Conservation (phyloP, 1,140 invertebrate species). For the Cydia strobilella region DNA sequence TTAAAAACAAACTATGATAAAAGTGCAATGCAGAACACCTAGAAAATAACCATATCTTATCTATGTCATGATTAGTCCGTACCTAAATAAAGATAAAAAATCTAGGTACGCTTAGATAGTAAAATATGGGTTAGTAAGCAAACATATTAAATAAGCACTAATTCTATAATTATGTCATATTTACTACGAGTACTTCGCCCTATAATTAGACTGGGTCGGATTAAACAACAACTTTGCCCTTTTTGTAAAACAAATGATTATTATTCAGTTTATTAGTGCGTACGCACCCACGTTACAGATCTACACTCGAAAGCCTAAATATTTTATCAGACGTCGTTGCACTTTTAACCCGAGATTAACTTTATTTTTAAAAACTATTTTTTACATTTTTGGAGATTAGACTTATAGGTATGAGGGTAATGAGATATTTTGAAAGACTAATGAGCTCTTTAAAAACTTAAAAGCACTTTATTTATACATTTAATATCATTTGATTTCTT, state of each 20-base stretch:
- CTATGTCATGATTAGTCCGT: neutral
- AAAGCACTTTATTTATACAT: neutral
- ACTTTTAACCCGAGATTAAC: neutral
- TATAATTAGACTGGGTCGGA: too few species aligned
- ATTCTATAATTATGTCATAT: neutral
- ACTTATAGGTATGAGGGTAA: neutral
- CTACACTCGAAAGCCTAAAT: neutral
- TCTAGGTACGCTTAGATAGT: neutral
- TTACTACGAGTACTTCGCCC: too few species aligned
- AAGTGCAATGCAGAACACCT: neutral
- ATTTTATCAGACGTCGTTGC: neutral
- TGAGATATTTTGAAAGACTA: neutral
- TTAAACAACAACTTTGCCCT: too few species aligned
- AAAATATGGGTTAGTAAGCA: too few species aligned
- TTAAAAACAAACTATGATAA: neutral
- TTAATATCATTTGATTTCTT: neutral
- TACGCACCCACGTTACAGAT: neutral
- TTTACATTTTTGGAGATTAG: conserved; percentile 6
- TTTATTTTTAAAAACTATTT: neutral
- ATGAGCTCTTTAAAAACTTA: neutral
- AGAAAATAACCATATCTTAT: conserved; percentile 9
- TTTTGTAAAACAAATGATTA: too few species aligned
- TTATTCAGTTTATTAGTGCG: neutral
- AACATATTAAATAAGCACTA: neutral
- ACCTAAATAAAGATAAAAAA: conserved; percentile 12